Base-by-base conservation (phyloP, 2,797 vertebrate species). In the Fringilla coelebs region DNA sequence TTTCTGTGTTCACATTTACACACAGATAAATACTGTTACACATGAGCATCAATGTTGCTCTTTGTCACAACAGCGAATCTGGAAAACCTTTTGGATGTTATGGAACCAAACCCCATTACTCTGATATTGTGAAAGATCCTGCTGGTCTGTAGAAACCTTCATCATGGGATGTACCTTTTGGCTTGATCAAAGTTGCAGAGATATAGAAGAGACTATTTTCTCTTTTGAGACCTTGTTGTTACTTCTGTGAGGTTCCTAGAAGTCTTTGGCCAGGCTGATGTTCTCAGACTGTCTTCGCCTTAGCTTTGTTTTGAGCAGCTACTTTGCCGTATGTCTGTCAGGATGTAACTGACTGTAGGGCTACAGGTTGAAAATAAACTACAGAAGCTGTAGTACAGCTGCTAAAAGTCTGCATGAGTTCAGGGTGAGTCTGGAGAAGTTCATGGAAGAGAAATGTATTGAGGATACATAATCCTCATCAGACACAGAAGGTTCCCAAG, bases 401-500 rank as follows among this genome's bases (percentile, higher is more conserved):
- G 75, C 38, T 85, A 19, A 38, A 82, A 81, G 25, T 78, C 75
- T 80, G 13, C 17, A 3, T 22, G 32, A 65, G 36, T 70, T 90
- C 58, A 78, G 48, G 9, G 9, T 79, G 67, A 72, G 57, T 61
- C 41, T 77, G 45, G 51, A 83, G 65, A 51, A 90, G 43, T 62
- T 84, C 4, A 52, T 41, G 31, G 46, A 62, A 49, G 77, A 65
- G 62, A 89, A 82, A 65, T n/a, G 3, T 60, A 12, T 74, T 77
- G 71, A 83, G 74, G 73, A 36, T 75, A 63, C 51, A 67, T 46
- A 80, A 89, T 84, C 51, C 40, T 84, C 14, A 45, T 75, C 70
- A 81, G 74, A 74, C 73, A 85, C 87, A 94, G 91, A 94, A 94
- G 88, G 88, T 52, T 95, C 46, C 58, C 0, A 5, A 81, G 62